Base-by-base conservation (phyloP, 1,140 invertebrate species). In the Diorhabda sublineata region DNA sequence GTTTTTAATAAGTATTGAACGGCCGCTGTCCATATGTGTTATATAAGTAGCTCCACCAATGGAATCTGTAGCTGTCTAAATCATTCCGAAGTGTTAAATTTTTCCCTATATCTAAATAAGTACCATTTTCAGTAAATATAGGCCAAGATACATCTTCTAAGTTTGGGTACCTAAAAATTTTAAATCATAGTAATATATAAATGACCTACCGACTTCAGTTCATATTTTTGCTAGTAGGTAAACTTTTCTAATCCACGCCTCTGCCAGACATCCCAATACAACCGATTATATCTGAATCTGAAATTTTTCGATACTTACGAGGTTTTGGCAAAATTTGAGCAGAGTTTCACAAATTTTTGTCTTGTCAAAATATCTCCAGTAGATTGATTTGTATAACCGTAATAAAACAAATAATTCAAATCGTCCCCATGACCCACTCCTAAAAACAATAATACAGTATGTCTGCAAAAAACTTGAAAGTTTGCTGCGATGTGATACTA, bases 1-100 rank as follows among this genome's bases (percentile, higher is more conserved):
- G 45, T 45, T 61, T 45, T 64, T 68, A 71, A 45, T 64, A 71
- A n/a, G 61, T 69, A 61, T 64, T 52, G 58, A 68, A 71, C 26
- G 63, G 62, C 2, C 57, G 58, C 58, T 61, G 26, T 3, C 61
- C 67, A 52, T 64, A 62, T 52, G 42, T n/a, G 7, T 41, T 42
- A 45, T 64, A 71, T 26, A 69, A 45, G 9, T 62, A 4, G n/a
- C 57, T 58, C 70, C 70, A 71, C n/a, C 62, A 61, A 11, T 44
- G 4, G 42, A 58, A 58, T 6, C 59, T 47, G 9, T 68, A 58
- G 5, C 42, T 4, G 4, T 69, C 64, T 4, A 52, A 62, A 62
- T 61, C 42, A 43, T 8, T 65, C 7, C 42, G 58, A 8, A 69
- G 26, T 62, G 47, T 61, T 44, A 71, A 64, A 61, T 60, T 62